Base-by-base conservation (phyloP, 2,888 invertebrate genomes). In the Carabus problematicus region DNA sequence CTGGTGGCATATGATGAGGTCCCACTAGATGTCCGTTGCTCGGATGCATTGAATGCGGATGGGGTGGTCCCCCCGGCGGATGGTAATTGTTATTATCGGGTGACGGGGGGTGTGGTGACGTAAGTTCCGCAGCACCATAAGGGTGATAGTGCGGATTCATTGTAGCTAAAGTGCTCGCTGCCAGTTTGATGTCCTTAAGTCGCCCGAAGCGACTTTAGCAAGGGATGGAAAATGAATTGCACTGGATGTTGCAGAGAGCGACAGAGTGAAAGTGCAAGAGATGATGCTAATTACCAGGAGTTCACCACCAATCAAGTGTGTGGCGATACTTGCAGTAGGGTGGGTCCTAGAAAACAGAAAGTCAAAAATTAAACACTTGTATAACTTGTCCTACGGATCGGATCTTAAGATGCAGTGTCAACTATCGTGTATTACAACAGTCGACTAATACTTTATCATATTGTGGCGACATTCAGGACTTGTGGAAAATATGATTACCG, bases 121-220 rank as follows among this genome's bases (percentile, higher is more conserved):
- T 89, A 77, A 91, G 87, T 86, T 91, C 91, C 85, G 89, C 87
- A 14, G 62, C 68, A 58, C 79, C 81, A 85, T 91, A 91, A 85
- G 91, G 89, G 87, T 91, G 92, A 88, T 92, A 93, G 85, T 92
- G 92, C 86, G 93, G 91, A 90, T 93, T 94, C 93, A 94, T 93
- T 85, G 91, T 91, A 84, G 90, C 86, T 84, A 90, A 87, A 81
- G 88, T 84, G 85, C 91, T 90, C 88, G 91, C 91, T 86, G 92
- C 92, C 92, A 92, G 92, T 88, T 92, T 92, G 92, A 86, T 66
- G 64, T 18, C 59, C 47, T 45, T 47, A 29, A 45, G 66, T 66
- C 66, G 66, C 66, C 12, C 41, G 8, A n/a, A n/a, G 66, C 66
- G 66, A 66, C 66, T 40, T 49, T 12, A 54, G 29, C 66, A 56